Percentiles rank a stretch among this genome's conserved stretches.
These are phyloP conservation scores for Acanthurus tractus DNA, from an alignment of 2,797 vertebrate species.

Conservation along the genomic window DNA sequence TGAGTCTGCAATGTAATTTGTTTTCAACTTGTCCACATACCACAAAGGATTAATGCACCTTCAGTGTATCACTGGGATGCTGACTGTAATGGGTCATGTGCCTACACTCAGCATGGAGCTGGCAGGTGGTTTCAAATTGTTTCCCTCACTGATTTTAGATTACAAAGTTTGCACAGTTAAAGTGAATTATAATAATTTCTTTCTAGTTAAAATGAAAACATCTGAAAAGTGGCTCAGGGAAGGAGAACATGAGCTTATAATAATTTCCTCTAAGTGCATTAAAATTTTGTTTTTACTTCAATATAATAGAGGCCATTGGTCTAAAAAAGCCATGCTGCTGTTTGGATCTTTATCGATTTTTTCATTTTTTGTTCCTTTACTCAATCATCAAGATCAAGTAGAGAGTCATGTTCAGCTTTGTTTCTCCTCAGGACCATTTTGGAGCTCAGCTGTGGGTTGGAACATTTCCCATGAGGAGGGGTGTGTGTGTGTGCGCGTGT, in stretches of 20 bases:
- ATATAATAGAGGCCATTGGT: background rate
- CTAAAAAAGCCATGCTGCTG: background rate
- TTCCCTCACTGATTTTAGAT: constrained; percentile 1
- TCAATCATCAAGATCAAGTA: constrained; percentile 22
- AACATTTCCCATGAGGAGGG: constrained; percentile 37
- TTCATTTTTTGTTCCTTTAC: background rate
- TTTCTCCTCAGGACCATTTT: constrained; percentile 38
- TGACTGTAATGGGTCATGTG: constrained; percentile 18
- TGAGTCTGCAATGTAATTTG: constrained; percentile 6
- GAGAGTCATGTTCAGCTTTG: constrained; percentile 26
- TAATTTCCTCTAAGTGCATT: constrained; percentile 25
- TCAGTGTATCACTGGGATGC: background rate
- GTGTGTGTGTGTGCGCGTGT: constrained; percentile 20
- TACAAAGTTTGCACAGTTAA: background rate
- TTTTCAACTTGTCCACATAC: constrained; percentile 21
- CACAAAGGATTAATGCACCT: constrained; percentile 11
- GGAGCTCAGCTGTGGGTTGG: constrained; percentile 57
- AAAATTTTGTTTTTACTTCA: background rate
- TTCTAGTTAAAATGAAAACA: background rate
- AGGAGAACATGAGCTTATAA: background rate
- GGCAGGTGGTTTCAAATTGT: constrained; percentile 14
- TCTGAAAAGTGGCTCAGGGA: background rate
- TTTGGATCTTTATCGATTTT: too few species aligned
- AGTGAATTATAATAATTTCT: constrained; percentile 1
- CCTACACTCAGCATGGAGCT: background rate